Percentiles rank a stretch among this genome's conserved stretches.
Evolutionary conservation across 2,113 vertebrate genomes (phyloP).

Genomic region (Gasterosteus aculeatus): DNA sequence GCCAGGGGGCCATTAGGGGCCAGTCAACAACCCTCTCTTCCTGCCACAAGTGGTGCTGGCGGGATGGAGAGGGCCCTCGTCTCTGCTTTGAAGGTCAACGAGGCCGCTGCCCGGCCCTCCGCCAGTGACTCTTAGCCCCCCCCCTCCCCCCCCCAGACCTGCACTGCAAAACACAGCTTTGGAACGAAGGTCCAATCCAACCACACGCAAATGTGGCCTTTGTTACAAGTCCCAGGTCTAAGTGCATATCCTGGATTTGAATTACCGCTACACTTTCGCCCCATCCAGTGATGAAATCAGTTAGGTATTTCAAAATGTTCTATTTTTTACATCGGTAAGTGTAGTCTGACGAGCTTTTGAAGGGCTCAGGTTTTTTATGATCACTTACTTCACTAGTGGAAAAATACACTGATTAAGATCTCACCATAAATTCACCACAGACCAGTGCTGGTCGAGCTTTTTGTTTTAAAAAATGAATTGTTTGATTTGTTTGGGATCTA

Average conservation of each 20-base stretch:
- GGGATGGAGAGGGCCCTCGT: slow-evolving; percentile 75
- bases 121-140: slow-evolving; percentile 64
- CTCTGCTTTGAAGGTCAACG: slow-evolving; percentile 81
- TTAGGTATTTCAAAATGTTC: slow-evolving; percentile 14
- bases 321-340: slow-evolving; percentile 6
- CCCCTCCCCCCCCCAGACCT: slow-evolving; percentile 28
- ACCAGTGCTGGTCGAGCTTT: neutral
- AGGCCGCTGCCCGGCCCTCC: slow-evolving; percentile 70
- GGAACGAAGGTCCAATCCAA: slow-evolving; percentile 44
- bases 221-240: slow-evolving; percentile 22
- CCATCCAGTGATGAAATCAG: slow-evolving; percentile 25
- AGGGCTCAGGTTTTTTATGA: slow-evolving; percentile 23
- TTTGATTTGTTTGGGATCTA: no score
- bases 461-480: neutral
- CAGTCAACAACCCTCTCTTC: slow-evolving; percentile 82
- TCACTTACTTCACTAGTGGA: neutral
- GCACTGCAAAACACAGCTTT: slow-evolving; percentile 34
- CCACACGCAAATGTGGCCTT: slow-evolving; percentile 21
- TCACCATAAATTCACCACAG: neutral
- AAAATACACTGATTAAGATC: slow-evolving; percentile 8
- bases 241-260: slow-evolving; percentile 34
- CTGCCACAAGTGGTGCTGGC: slow-evolving; percentile 78
- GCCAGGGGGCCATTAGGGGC: slow-evolving; percentile 74
- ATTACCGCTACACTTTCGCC: slow-evolving; percentile 31
- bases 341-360: slow-evolving; percentile 21